Conservation (phyloP, 2,888 invertebrate species). For the Noctua pronuba region DNA sequence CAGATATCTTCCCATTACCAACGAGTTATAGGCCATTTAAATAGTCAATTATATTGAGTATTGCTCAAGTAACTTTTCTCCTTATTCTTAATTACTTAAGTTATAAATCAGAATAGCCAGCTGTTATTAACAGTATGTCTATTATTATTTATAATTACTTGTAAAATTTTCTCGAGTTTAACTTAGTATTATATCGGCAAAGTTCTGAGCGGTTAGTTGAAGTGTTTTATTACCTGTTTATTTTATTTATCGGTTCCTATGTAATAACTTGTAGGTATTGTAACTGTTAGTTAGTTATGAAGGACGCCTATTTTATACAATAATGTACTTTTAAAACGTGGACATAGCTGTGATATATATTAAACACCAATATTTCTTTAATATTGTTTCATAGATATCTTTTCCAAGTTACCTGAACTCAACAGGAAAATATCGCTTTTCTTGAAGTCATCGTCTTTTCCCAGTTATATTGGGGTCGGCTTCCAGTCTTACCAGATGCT, state of each 20-base stretch:
- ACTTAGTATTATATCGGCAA: background rate
- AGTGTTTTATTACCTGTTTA: constrained; percentile 36
- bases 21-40: constrained; percentile 78
- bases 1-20: constrained; percentile 78
- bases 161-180: constrained; percentile 10
- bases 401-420: no score
- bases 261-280: background rate
- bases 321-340: background rate
- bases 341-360: background rate
- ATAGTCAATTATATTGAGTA: constrained; percentile 77
- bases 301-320: background rate
- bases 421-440: background rate
- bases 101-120: constrained; percentile 29
- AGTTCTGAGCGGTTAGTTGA: background rate
- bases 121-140: constrained; percentile 10
- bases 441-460: background rate
- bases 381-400: background rate
- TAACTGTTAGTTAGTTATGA: background rate
- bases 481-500: background rate
- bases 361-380: background rate
- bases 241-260: constrained; percentile 14
- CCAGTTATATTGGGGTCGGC: background rate
- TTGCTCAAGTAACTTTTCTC: constrained; percentile 67
- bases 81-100: constrained; percentile 72
- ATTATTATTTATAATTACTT: constrained; percentile 28